Conservation (phyloP, 2,797 vertebrate genomes). For the Bradypodion pumilum region DNA sequence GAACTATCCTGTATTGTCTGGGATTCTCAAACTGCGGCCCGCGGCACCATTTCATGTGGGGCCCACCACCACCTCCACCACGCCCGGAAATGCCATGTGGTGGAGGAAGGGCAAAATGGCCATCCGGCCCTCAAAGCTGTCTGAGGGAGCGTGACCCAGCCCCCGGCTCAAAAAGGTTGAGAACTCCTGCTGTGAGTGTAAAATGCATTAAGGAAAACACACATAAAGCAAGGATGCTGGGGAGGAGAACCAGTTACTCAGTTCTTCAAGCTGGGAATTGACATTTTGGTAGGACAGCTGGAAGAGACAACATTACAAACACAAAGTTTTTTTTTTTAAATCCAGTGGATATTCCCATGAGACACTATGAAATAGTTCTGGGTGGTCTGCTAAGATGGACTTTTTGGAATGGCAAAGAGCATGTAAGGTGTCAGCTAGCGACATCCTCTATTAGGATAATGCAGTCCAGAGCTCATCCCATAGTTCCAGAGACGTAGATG, state of each 20-base stretch:
- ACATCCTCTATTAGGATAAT: constrained; percentile 30
- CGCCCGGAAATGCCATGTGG: too few relatives aligned
- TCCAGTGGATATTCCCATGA: constrained; percentile 20
- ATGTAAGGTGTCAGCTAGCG: constrained; percentile 26
- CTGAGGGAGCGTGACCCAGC: too few relatives aligned
- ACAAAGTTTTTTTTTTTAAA: constrained; percentile 10
- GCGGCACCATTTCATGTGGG: too few relatives aligned
- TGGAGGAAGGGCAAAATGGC: too few relatives aligned
- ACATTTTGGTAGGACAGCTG: constrained; percentile 11
- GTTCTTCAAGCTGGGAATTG: constrained; percentile 11
- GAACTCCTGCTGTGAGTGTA: too few relatives aligned
- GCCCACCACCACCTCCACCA: too few relatives aligned
- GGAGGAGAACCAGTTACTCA: constrained; percentile 5
- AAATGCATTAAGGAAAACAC: constrained; percentile 12
- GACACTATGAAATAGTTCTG: constrained; percentile 5
- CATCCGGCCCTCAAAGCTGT: too few relatives aligned
- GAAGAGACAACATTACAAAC: constrained; percentile 6
- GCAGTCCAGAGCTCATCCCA: constrained; percentile 33
- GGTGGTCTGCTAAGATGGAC: constrained; percentile 31
- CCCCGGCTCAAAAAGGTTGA: too few relatives aligned
- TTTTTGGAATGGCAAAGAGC: constrained; percentile 19
- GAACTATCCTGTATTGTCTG: background rate
- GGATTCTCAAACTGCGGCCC: too few relatives aligned
- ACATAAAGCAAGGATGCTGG: background rate
- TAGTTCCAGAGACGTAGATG: constrained; percentile 13